A percentile compares a stretch with the other conserved stretches of the same genome.
Conservation (phyloP, 2,113 vertebrate genomes). For the Podilymbus podiceps region DNA sequence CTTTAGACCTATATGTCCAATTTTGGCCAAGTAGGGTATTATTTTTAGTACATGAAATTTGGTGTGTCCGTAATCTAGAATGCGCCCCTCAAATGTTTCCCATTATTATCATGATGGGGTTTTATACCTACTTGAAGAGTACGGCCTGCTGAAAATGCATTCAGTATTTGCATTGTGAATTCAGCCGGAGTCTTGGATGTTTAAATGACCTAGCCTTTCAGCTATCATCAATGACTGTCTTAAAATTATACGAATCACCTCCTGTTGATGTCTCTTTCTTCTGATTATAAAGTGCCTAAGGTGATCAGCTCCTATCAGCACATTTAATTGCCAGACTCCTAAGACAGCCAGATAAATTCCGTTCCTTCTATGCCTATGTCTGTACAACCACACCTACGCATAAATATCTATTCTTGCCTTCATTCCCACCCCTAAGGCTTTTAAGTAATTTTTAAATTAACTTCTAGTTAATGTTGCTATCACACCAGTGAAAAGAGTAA, state of each 20-base stretch:
- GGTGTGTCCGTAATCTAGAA: neutral
- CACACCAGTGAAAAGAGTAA: neutral
- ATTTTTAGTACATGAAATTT: neutral
- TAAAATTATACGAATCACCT: neutral
- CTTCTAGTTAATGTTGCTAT: conserved; percentile 7
- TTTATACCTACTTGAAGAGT: neutral
- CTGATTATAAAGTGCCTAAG: neutral
- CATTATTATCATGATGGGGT: neutral
- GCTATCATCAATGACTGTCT: neutral
- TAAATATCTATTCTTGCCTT: neutral
- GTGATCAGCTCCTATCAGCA: neutral
- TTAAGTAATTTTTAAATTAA: neutral
- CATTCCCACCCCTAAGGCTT: neutral
- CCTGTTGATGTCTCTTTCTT: neutral
- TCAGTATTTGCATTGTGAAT: neutral
- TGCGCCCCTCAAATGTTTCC: neutral
- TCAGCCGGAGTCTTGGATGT: neutral
- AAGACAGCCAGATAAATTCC: neutral
- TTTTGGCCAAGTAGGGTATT: neutral
- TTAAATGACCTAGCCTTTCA: neutral
- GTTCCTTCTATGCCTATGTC: neutral
- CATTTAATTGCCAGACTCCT: neutral
- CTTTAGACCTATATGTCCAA: neutral
- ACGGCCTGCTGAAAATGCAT: neutral
- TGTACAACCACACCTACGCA: neutral